Base-by-base conservation (phyloP, 1,140 invertebrate species). In the Sitobion miscanthi region DNA sequence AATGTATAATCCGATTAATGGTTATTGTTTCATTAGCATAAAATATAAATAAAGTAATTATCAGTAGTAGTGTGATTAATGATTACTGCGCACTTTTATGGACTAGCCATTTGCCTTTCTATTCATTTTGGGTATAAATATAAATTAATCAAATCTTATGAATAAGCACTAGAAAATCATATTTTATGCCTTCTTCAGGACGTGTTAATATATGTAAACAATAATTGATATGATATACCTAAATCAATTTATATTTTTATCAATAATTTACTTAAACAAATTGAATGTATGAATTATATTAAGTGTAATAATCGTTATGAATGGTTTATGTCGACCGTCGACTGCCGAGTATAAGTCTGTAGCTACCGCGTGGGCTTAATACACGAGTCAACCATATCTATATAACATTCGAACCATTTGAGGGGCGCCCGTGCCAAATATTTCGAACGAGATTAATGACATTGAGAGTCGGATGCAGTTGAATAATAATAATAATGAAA, bases 391-490 rank as follows among this genome's bases (percentile, higher is more conserved):
- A 77, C 62, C 62, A n/a, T 88, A 88, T 45, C n/a, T 47, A 86
- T 45, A 25, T 25, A 35, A 89, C 88, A 57, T 88, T 57, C 35
- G 52, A 77, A 6, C 62, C 62, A 77, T 77, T 77, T n/a, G 62
- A n/a, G 35, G 35, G 45, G 91, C 77, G 47, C 47, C 91, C 47
- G 91, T 49, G 91, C 91, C 45, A 92, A 92, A 92, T 83, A 92
- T 83, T 82, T 35, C 21, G 30, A 92, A 49, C 47, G 35, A 92
- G 91, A 92, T 92, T 92, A 92, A 92, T 83, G 91, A 85, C 91
- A 83, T 83, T 83, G 62, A 92, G 38, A 54, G 11, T 83, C 77
- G 47, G n/a, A 52, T 49, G 77, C 35, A 82, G 91, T 47, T 83
- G 35, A 57, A 89, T 42, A 89, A 89, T 54, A 38, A 89, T 20